Evolutionary conservation across 1,140 invertebrate species (phyloP), one percentile per base, ranked within the genome.

Genomic region (Zophobas morio): DNA sequence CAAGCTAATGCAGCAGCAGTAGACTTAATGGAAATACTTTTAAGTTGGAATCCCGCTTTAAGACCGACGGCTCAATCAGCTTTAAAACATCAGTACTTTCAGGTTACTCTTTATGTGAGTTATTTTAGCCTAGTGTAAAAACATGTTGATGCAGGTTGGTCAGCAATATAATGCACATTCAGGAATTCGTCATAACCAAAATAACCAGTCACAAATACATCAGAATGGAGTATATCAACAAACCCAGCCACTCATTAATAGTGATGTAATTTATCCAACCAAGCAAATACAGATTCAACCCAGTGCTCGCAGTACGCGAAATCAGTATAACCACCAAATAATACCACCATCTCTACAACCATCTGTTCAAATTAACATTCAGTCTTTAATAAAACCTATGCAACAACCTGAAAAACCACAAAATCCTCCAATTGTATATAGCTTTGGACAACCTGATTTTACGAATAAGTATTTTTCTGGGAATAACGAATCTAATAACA

Each of bases 41-140:
- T 99, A 53, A 90, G 92, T 56, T 99, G 98, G 93, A 97, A 99
- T 87, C 98, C 98, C 0, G 90, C 93, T 34, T 95, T 96, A 83
- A 90, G 98, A 81, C 98, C 98, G 0, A 96, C 95, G 0, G 96
- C 97, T 2, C 95, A 94, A 82, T 94, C 94, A 84, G 94, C 93
- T 63, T 89, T 97, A 2, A 93, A 94, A 91, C 96, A 90, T 81
- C 89, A 92, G 6, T 96, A 95, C 87, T 97, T 96, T 86, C 92
- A 95, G 90, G 91, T 93, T 35, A n/a, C 20, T 34, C 53, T 32
- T 1, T 20, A 8, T 36, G 1, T 37, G 34, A 33, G 6, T 40
- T 2, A 40, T 54, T 46, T 20, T 6, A 2, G 46, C 42, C 33
- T 6, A 47, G 42, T n/a, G 42, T 34, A 34, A n/a, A 42, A 6